A percentile compares a stretch with the other conserved stretches of the same genome.
Evolutionary conservation across 2,888 invertebrate genomes (phyloP).

Genomic region (Tigriopus californicus): DNA sequence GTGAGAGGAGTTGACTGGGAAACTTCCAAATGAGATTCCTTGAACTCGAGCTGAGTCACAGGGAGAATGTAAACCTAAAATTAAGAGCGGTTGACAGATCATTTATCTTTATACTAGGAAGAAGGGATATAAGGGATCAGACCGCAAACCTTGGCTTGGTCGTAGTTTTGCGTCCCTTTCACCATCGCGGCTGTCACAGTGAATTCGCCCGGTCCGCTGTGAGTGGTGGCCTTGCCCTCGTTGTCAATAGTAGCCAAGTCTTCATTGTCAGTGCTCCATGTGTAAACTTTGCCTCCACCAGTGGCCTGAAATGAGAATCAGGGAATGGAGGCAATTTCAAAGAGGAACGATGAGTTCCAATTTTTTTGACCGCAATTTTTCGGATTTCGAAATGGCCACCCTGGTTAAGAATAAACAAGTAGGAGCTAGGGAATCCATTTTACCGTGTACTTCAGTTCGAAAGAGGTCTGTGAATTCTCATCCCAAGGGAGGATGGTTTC

Average conservation of each 20-base stretch:
- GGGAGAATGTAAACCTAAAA: neutral
- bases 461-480: neutral
- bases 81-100: neutral
- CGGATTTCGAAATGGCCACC: too few relatives aligned
- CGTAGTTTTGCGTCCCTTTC: neutral
- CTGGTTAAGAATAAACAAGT: too few relatives aligned
- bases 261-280: neutral
- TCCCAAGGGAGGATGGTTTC: slow-evolving; percentile 7
- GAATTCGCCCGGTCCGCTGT: neutral
- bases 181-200: neutral
- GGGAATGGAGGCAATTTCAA: too few relatives aligned
- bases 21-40: neutral
- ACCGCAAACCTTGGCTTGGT: neutral
- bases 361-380: too few relatives aligned
- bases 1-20: neutral
- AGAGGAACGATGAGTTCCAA: too few relatives aligned
- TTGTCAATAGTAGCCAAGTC: neutral
- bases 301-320: neutral
- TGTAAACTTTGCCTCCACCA: neutral
- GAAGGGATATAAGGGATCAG: neutral
- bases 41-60: neutral
- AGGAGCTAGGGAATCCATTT: neutral
- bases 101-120: neutral
- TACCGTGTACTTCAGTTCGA: neutral
- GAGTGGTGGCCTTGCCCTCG: neutral